phyloP scores from a whole-genome alignment of 2,888 invertebrate genomes.

The Iphiclides podalirius region DNA sequence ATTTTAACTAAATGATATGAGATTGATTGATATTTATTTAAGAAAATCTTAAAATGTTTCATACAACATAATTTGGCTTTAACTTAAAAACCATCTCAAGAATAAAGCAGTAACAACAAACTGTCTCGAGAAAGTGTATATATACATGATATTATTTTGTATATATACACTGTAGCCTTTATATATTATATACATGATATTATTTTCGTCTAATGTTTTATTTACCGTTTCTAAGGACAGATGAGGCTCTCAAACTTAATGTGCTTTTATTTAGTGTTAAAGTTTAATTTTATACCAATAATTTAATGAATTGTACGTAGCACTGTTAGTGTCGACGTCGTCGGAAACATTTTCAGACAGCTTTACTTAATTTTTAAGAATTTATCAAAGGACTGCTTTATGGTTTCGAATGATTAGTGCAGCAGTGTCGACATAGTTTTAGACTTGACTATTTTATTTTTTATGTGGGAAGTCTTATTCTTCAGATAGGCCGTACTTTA shows the following conservation, averaged over 20 bases:
- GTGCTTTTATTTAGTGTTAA: slow-evolving; percentile 3
- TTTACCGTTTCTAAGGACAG: slow-evolving; percentile 4
- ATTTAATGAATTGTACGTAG: background rate
- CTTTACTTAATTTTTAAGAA: slow-evolving; percentile 69
- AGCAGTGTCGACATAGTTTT: slow-evolving; percentile 20
- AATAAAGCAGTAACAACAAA: no score
- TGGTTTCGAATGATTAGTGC: slow-evolving; percentile 11
- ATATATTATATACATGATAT: no score
- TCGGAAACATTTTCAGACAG: slow-evolving; percentile 51
- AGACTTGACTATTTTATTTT: slow-evolving; percentile 23
- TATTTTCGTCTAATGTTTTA: background rate
- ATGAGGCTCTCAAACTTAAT: slow-evolving; percentile 4
- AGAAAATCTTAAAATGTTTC: no score
- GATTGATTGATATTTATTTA: no score
- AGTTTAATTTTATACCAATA: background rate
- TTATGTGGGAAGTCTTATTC: slow-evolving; percentile 24
- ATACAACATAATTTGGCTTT: no score
- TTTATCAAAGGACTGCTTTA: slow-evolving; percentile 31
- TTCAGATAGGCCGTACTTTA: slow-evolving; percentile 34
- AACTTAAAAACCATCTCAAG: no score
- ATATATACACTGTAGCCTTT: no score
- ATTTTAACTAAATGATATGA: no score
- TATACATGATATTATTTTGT: no score
- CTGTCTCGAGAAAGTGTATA: no score
- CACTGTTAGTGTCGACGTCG: slow-evolving; percentile 26